phyloP scores from a whole-genome alignment of 1,140 invertebrate genomes.

The Ips typographus region DNA sequence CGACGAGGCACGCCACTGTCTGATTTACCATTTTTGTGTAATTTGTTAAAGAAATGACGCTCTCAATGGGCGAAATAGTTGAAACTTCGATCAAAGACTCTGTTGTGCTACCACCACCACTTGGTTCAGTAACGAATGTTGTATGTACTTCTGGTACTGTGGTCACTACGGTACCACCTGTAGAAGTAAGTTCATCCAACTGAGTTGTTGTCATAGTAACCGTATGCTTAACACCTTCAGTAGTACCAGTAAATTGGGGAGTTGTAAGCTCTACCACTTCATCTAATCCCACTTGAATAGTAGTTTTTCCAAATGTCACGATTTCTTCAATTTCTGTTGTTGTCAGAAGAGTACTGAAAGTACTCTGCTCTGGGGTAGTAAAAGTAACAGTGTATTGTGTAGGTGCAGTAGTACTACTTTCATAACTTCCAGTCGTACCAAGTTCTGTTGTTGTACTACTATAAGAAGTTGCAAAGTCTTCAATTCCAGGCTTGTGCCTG shows the following conservation, averaged over 20 bases:
- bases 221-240: constrained; percentile 17
- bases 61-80: constrained; percentile 6
- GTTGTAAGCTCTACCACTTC: constrained; percentile 31
- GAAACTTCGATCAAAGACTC: constrained; percentile 2
- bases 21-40: constrained; percentile 26
- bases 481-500: constrained; percentile 18
- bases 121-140: not conserved
- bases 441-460: not conserved
- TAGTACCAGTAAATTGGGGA: constrained; percentile 9
- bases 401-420: not conserved
- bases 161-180: constrained; percentile 16
- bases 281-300: constrained; percentile 14
- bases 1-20: constrained; percentile 46
- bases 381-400: constrained; percentile 12
- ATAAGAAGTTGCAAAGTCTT: constrained; percentile 1
- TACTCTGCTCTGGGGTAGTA: constrained; percentile 16
- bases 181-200: constrained; percentile 23
- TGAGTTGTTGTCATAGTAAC: constrained; percentile 23
- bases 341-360: constrained; percentile 28
- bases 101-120: not conserved
- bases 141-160: not conserved
- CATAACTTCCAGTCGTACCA: not conserved
- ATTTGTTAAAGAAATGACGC: constrained; percentile 27
- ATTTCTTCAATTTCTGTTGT: constrained; percentile 22
- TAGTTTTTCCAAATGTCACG: constrained; percentile 24